These are phyloP conservation scores for Herminia tarsipennalis DNA, from an alignment of 2,888 invertebrate genomes.

Conservation along the genomic window DNA sequence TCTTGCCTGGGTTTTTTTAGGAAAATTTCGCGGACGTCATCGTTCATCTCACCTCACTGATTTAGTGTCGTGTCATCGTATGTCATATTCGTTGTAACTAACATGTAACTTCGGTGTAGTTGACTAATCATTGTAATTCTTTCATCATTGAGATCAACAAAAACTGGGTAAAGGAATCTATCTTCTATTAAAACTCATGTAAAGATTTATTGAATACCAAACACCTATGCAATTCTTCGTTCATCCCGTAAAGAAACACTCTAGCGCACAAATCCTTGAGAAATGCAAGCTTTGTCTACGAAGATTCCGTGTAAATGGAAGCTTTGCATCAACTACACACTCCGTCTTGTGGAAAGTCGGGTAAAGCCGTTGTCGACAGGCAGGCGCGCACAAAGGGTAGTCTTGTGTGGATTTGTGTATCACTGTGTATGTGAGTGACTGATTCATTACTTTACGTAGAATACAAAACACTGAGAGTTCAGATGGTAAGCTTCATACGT, in stretches of 20 bases:
- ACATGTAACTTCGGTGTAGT: no score
- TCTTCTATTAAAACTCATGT: neutral
- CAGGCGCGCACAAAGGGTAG: neutral
- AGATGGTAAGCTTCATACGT: no score
- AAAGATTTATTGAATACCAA: neutral
- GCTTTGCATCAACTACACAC: constrained; percentile 1
- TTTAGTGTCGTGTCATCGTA: no score
- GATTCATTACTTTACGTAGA: neutral
- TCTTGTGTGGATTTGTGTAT: neutral
- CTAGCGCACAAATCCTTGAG: neutral
- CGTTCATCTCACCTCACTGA: no score
- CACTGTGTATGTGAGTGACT: neutral
- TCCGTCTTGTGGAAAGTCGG: neutral
- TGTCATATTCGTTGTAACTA: no score
- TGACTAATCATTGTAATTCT: no score
- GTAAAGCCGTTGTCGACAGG: neutral
- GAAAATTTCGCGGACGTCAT: no score
- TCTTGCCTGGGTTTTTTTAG: no score
- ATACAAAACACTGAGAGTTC: no score
- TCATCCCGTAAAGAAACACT: neutral
- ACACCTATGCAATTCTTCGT: neutral
- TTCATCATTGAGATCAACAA: no score
- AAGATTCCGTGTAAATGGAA: neutral
- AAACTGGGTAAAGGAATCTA: no score
- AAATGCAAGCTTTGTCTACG: neutral